Evolutionary conservation across 2,888 invertebrate species (phyloP).

Genomic region (Scaptodrosophila latifasciaeformis): DNA sequence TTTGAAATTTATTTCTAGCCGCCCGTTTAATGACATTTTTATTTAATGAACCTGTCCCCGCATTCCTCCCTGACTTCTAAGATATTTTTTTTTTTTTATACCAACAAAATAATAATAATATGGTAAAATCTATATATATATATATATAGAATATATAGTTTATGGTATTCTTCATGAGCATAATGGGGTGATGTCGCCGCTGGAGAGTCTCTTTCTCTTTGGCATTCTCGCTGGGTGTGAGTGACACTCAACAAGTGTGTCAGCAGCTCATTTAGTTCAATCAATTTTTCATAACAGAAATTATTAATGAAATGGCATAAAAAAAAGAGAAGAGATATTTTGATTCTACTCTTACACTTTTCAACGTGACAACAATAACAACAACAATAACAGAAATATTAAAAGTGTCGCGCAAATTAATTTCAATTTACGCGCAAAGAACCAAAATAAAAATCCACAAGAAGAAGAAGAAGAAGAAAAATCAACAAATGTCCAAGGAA

Average conservation of each 20-base stretch:
- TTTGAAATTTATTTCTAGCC: slow-evolving; percentile 42
- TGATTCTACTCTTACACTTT: slow-evolving; percentile 44
- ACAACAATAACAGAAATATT: slow-evolving; percentile 12
- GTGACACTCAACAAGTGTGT: slow-evolving; percentile 63
- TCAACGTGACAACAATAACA: neutral
- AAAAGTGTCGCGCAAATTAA: slow-evolving; percentile 70
- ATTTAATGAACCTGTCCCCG: slow-evolving; percentile 49
- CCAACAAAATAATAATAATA: slow-evolving; percentile 47
- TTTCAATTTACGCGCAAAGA: slow-evolving; percentile 50
- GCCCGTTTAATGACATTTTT: slow-evolving; percentile 54
- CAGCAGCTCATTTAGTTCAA: slow-evolving; percentile 70
- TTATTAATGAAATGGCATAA: slow-evolving; percentile 53
- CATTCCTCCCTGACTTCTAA: slow-evolving; percentile 2
- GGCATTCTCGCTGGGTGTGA: neutral
- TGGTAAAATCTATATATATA: slow-evolving; percentile 53
- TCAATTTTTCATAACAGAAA: slow-evolving; percentile 68
- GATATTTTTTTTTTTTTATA: no score
- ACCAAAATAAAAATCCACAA: neutral
- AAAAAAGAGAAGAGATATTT: slow-evolving; percentile 25
- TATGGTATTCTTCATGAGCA: slow-evolving; percentile 55
- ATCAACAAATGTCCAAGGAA: slow-evolving; percentile 25
- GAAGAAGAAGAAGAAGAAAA: slow-evolving; percentile 16
- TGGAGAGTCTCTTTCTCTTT: neutral
- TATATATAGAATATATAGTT: slow-evolving; percentile 28
- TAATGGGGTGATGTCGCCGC: slow-evolving; percentile 11